Evolutionary conservation across 2,113 vertebrate species (phyloP).

Genomic region (Vidua macroura): DNA sequence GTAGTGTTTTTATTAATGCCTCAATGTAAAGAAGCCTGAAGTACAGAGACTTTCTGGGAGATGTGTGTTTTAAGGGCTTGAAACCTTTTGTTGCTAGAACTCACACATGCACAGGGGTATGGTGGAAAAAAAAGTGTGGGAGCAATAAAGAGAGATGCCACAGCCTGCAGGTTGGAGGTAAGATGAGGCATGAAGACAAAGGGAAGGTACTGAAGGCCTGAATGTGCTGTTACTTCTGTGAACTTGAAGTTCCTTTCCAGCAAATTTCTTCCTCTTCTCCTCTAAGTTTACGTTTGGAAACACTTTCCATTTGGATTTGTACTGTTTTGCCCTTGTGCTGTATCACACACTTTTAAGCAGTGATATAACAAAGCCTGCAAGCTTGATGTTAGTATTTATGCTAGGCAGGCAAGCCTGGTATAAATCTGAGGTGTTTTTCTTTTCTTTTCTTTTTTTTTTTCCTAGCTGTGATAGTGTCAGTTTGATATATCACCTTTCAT

Average conservation of each 20-base stretch:
- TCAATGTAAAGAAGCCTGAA: neutral
- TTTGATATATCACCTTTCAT: constrained; percentile 71
- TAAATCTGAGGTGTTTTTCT: constrained; percentile 54
- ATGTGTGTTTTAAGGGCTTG: neutral
- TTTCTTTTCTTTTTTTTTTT: neutral
- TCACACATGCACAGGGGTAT: neutral
- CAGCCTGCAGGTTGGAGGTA: neutral
- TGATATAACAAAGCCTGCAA: neutral
- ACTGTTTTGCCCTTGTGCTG: constrained; percentile 18
- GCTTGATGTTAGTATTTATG: constrained; percentile 52
- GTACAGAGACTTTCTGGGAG: neutral
- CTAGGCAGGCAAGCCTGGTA: constrained; percentile 18
- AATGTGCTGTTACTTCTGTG: neutral
- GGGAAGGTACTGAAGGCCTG: neutral
- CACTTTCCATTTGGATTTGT: neutral
- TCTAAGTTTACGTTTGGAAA: neutral
- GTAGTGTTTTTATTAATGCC: neutral
- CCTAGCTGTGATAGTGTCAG: constrained; percentile 65
- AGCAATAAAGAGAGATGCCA: neutral
- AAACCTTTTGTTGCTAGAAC: neutral
- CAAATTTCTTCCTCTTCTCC: neutral
- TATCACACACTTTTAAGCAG: neutral
- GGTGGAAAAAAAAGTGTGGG: neutral
- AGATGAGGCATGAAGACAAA: neutral
- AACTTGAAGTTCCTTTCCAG: neutral